A percentile compares a stretch with the other conserved stretches of the same genome.
Conservation (phyloP, 2,888 invertebrate genomes). For the Alitta virens region DNA sequence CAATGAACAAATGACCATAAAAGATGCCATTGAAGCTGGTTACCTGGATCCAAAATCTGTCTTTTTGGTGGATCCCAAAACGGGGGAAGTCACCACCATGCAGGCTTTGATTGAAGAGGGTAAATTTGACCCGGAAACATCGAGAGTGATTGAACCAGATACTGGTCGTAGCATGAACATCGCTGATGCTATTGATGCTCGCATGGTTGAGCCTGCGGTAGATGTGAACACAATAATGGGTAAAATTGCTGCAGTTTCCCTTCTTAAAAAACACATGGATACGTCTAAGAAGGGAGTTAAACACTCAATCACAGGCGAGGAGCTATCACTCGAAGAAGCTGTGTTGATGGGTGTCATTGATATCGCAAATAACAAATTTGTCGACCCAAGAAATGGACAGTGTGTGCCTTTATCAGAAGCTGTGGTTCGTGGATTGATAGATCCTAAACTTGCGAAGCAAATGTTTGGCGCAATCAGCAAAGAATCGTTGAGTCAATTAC, state of each 20-base stretch:
- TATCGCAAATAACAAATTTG: constrained; percentile 17
- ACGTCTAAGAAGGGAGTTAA: constrained; percentile 59
- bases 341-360: constrained; percentile 40
- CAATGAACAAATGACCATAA: constrained; percentile 57
- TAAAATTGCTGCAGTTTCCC: constrained; percentile 35
- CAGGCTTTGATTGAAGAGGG: constrained; percentile 71
- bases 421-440: constrained; percentile 26
- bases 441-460: constrained; percentile 27
- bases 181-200: constrained; percentile 84
- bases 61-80: constrained; percentile 62
- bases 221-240: constrained; percentile 34
- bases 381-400: constrained; percentile 15
- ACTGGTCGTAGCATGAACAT: constrained; percentile 85
- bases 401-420: constrained; percentile 40
- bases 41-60: constrained; percentile 43
- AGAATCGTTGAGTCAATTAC: constrained; percentile 51
- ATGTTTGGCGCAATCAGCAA: constrained; percentile 51
- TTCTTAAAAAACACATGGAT: constrained; percentile 36
- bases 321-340: constrained; percentile 62
- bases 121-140: constrained; percentile 40
- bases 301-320: constrained; percentile 74
- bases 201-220: constrained; percentile 49
- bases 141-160: constrained; percentile 59
- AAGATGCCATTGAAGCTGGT: constrained; percentile 61
- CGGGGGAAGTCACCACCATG: constrained; percentile 81